Base-by-base conservation (phyloP, 2,797 vertebrate species). In the Aselliscus stoliczkanus region DNA sequence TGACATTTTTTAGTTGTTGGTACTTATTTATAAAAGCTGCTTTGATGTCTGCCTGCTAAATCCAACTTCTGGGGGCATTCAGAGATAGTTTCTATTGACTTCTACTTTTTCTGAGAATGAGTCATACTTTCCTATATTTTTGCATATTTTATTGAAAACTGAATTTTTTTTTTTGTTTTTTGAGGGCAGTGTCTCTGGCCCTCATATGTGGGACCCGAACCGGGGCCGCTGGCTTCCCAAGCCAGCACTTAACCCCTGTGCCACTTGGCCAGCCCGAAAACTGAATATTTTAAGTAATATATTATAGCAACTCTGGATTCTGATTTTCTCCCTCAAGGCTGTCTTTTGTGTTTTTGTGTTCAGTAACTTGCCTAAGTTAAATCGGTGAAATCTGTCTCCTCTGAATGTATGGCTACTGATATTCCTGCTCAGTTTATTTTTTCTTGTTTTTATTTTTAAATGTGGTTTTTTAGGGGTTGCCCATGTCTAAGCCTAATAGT, bases 61-160 rank as follows among this genome's bases (percentile, higher is more conserved):
- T 80, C 50, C 50, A 84, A 27, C 14, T 80, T 67, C 37, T 77
- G 7, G 34, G 65, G 27, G 79, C 5, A 62, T 27, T 76, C 31
- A 50, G 29, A 75, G 27, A 83, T 15, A 86, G 29, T 50, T 79
- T 73, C 27, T 82, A 60, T 34, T 87, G 44, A 80, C 44, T 89
- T 83, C n/a, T 77, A 23, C 37, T 39, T 88, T 91, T 72, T 58
- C 70, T 83, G 47, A 91, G 21, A 76, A 83, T 50, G n/a, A 34
- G 37, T 80, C 56, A 73, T 29, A 77, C 39, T 90, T 88, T 76
- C 54, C 54, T 90, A 52, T 65, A 47, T 67, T 60, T 52, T 23
- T 89, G 44, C 11, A 25, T 85, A 70, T 77, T 94, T 93, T 81
- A 84, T 47, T 84, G 58, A 80, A 88, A 88, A 92, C 65, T 93